Conservation (phyloP, 2,888 invertebrate species). For the Ernsta delagoae region DNA sequence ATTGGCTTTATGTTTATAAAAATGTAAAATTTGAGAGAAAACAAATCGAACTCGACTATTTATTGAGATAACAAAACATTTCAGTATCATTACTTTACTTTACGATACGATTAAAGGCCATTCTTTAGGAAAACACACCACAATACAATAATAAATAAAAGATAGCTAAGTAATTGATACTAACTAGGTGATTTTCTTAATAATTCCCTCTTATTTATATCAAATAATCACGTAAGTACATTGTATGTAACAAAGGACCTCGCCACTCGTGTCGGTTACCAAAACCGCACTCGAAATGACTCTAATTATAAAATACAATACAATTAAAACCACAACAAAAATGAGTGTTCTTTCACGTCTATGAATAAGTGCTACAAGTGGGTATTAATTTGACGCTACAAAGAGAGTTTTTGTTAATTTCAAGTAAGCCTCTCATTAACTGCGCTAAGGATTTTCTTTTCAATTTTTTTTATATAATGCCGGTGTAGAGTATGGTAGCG, state of each 20-base stretch:
- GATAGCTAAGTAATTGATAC: no score
- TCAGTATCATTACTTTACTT: no score
- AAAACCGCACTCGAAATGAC: conserved; percentile 56
- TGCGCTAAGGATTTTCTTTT: conserved; percentile 2
- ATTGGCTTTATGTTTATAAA: no score
- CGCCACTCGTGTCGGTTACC: conserved; percentile 46
- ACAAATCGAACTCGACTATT: no score
- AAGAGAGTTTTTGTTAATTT: conserved; percentile 32
- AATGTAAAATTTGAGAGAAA: no score
- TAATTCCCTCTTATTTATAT: conserved; percentile 36
- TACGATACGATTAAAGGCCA: no score
- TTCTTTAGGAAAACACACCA: no score
- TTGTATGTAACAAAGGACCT: conserved; percentile 52
- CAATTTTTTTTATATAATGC: neutral
- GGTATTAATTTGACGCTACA: conserved; percentile 50
- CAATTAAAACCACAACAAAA: conserved; percentile 68
- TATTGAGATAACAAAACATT: no score
- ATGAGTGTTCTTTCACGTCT: conserved; percentile 49
- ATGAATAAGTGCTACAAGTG: conserved; percentile 39
- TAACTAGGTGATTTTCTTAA: conserved; percentile 37
- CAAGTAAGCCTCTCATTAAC: conserved; percentile 25
- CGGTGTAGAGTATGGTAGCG: no score
- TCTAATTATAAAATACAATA: conserved; percentile 57
- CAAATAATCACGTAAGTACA: conserved; percentile 47
- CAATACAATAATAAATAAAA: no score